A percentile compares a stretch with the other conserved stretches of the same genome.
Conservation (phyloP, 2,888 invertebrate genomes). For the Sesia bembeciformis region DNA sequence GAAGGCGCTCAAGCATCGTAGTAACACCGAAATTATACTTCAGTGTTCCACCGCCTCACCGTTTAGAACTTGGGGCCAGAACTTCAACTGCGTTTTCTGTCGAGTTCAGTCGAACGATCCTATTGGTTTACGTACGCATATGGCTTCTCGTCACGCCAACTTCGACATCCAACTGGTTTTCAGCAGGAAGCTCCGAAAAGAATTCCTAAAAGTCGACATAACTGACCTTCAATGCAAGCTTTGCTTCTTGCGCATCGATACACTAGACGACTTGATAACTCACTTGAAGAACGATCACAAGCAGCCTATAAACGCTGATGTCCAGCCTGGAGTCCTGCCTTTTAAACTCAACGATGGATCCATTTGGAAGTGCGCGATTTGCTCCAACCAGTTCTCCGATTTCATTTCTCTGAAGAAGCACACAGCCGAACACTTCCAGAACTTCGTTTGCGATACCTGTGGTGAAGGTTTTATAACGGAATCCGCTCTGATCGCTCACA, state of each 20-base stretch:
- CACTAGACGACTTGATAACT: slow-evolving; percentile 44
- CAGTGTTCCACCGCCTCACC: slow-evolving; percentile 63
- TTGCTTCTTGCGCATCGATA: slow-evolving; percentile 51
- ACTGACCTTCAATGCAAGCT: slow-evolving; percentile 62
- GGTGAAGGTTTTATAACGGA: slow-evolving; percentile 65
- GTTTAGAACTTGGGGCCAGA: slow-evolving; percentile 63
- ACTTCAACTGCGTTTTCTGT: slow-evolving; percentile 61
- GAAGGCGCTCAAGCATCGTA: slow-evolving; percentile 53
- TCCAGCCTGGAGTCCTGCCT: slow-evolving; percentile 58
- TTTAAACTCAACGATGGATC: slow-evolving; percentile 58
- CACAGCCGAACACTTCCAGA: slow-evolving; percentile 58
- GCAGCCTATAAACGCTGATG: slow-evolving; percentile 55
- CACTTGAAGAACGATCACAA: slow-evolving; percentile 63
- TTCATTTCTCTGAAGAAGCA: slow-evolving; percentile 57
- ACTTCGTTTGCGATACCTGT: slow-evolving; percentile 63
- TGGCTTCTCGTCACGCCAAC: slow-evolving; percentile 55
- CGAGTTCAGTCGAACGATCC: slow-evolving; percentile 61
- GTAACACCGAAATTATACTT: slow-evolving; percentile 59
- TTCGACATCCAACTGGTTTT: slow-evolving; percentile 57
- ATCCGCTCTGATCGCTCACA: slow-evolving; percentile 50
- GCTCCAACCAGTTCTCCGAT: slow-evolving; percentile 52
- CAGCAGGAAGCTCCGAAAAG: slow-evolving; percentile 54
- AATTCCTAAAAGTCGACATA: slow-evolving; percentile 59
- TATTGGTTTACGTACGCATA: slow-evolving; percentile 52
- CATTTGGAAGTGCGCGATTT: slow-evolving; percentile 59